Base-by-base conservation (phyloP, 1,140 invertebrate species). In the Drosophila seguyi region DNA sequence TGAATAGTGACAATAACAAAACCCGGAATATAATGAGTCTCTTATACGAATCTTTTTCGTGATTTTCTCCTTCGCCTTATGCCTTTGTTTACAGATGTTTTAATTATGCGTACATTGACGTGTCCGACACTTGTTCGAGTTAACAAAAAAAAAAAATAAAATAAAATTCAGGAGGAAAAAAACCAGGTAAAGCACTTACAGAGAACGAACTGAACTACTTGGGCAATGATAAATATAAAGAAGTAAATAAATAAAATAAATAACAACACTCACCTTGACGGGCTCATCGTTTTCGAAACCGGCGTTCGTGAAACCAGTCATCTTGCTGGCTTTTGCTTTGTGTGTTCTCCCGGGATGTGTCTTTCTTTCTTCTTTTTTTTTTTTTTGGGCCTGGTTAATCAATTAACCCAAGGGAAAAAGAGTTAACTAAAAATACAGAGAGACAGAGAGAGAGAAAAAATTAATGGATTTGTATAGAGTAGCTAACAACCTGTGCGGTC, bases 211-310 rank as follows among this genome's bases (percentile, higher is more conserved):
- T 47, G 50, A 52, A 52, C 52, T 66, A 69, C 62, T 69, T 67
- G 66, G 61, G 45, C 20, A 48, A 31, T 48, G 44, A 48, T 50
- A 59, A 22, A 36, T 13, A 47, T 16, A 47, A 47, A 47, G 22
- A 47, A 47, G 22, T 47, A 36, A 27, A 65, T 36, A 44, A 25
- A 60, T 50, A 47, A 29, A 29, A 25, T 47, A 36, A 27, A 48
- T 34, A 42, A 18, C 4, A 55, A 45, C 13, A 76, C 90, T 91
- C 69, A 92, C 91, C 91, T 92, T 92, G 75, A 92, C 87, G 55
- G 91, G 91, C 80, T 92, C 91, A 79, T 92, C 91, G 74, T 92
- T 92, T 73, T 92, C 91, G 59, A 92, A 92, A 67, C 87, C 91
- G 39, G 68, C 74, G 77, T 92, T 92, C 53, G 76, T 92, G 47